A percentile compares a stretch with the other conserved stretches of the same genome.
Conservation (phyloP, 2,888 invertebrate species). For the Hyposoter dolosus region DNA sequence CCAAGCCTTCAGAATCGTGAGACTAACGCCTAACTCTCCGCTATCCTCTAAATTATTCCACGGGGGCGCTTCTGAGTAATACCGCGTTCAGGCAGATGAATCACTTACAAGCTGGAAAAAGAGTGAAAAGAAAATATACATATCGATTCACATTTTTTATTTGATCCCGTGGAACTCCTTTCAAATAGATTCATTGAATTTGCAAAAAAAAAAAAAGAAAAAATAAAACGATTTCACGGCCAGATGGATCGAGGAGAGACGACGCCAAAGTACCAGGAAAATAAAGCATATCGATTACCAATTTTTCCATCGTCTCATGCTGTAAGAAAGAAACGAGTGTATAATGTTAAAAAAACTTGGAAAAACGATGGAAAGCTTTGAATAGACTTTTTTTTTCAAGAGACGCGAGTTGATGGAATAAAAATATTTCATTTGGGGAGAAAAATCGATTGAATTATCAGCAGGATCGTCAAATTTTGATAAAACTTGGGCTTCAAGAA, state of each 20-base stretch:
- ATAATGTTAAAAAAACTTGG: constrained; percentile 22
- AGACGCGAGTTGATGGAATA: background rate
- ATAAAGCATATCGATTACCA: constrained; percentile 20
- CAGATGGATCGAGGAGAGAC: constrained; percentile 1
- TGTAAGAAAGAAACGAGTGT: background rate
- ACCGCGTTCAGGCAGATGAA: constrained; percentile 24
- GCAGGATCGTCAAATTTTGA: background rate
- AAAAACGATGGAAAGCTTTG: background rate
- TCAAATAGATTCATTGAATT: constrained; percentile 26
- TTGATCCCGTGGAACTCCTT: background rate
- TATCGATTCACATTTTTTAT: constrained; percentile 23
- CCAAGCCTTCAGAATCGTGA: background rate
- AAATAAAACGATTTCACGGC: background rate
- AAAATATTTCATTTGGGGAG: constrained; percentile 9
- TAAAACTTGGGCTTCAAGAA: background rate
- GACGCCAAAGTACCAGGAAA: background rate
- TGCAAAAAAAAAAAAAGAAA: background rate
- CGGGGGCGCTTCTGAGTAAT: constrained; percentile 37
- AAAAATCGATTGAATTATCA: background rate
- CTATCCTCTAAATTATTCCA: constrained; percentile 68
- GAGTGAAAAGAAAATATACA: constrained; percentile 1
- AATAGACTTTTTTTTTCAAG: background rate
- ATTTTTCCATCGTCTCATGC: constrained; percentile 15
- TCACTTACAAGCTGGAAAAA: constrained; percentile 22
- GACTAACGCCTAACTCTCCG: constrained; percentile 2